A percentile compares a stretch with the other conserved stretches of the same genome.
Evolutionary conservation across 2,888 invertebrate species (phyloP).

Genomic region (Hirtodrosophila histrioides): DNA sequence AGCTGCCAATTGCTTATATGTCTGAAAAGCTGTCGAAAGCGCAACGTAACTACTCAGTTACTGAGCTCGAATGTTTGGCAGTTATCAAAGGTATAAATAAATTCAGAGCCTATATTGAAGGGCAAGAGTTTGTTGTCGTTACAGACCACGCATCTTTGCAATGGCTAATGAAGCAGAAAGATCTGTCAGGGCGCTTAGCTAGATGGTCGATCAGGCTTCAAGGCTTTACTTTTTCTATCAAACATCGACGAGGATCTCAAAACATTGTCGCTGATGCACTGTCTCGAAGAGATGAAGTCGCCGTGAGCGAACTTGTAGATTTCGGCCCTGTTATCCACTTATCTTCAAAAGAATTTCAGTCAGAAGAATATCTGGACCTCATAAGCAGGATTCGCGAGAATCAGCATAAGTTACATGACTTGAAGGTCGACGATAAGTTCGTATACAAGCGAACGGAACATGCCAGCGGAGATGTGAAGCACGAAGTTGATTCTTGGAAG

Average conservation of each 20-base stretch:
- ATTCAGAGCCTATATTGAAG: slow-evolving; percentile 38
- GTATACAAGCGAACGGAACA: slow-evolving; percentile 23
- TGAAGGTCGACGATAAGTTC: background rate
- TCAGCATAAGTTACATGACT: background rate
- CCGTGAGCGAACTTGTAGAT: background rate
- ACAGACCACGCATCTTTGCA: no score
- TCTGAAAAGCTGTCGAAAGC: slow-evolving; percentile 15
- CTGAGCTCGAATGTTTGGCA: background rate
- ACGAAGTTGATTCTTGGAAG: background rate
- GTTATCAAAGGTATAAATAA: slow-evolving; percentile 6
- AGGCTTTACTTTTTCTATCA: slow-evolving; percentile 35
- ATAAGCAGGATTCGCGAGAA: background rate
- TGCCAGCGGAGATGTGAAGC: background rate
- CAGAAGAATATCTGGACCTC: background rate
- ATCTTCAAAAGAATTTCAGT: background rate
- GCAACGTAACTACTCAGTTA: slow-evolving; percentile 20
- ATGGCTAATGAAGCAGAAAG: slow-evolving; percentile 20
- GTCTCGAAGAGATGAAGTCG: slow-evolving; percentile 25
- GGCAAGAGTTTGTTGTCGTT: slow-evolving; percentile 24
- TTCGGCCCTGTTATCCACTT: slow-evolving; percentile 2
- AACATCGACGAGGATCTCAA: slow-evolving; percentile 52
- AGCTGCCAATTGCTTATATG: slow-evolving; percentile 21
- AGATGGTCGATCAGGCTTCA: slow-evolving; percentile 50
- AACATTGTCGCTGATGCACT: slow-evolving; percentile 63
- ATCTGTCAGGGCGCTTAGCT: slow-evolving; percentile 60